A percentile compares a stretch with the other conserved stretches of the same genome.
Conservation (phyloP, 1,140 invertebrate species). For the Chelonus insularis region DNA sequence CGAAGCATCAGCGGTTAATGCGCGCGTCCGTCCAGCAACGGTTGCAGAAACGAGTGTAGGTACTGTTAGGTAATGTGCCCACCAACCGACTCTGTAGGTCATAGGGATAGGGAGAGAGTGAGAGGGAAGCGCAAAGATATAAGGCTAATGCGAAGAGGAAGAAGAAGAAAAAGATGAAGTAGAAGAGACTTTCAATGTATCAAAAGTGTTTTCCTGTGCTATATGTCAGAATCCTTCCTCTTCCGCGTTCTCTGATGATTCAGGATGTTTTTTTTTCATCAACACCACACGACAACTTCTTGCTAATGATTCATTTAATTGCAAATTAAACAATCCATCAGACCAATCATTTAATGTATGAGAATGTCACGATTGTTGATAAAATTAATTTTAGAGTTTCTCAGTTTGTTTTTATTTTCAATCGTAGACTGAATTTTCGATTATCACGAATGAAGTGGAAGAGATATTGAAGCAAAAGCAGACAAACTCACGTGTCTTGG, state of each 20-base stretch:
- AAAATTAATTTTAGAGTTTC: too few species aligned
- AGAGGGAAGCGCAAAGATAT: constrained; percentile 13
- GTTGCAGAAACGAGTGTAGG: constrained; percentile 32
- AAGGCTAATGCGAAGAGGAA: neutral
- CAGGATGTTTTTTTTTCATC: constrained; percentile 9
- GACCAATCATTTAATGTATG: too few species aligned
- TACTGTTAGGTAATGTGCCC: constrained; percentile 55
- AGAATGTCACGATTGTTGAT: too few species aligned
- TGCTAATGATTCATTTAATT: too few species aligned
- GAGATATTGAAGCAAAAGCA: too few species aligned
- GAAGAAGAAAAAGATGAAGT: neutral
- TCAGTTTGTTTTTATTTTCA: too few species aligned
- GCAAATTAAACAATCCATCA: too few species aligned
- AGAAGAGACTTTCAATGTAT: neutral
- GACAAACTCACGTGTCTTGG: constrained; percentile 44
- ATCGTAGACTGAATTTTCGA: too few species aligned
- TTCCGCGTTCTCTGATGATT: neutral
- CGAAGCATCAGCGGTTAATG: constrained; percentile 12
- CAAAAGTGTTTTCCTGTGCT: neutral
- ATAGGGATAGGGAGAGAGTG: constrained; percentile 32
- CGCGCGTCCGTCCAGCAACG: constrained; percentile 11
- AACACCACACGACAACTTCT: too few species aligned
- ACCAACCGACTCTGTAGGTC: constrained; percentile 51
- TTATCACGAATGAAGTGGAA: too few species aligned
- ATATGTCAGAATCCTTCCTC: too few species aligned